Conservation (phyloP, 2,113 vertebrate genomes). For the Heterotis niloticus region DNA sequence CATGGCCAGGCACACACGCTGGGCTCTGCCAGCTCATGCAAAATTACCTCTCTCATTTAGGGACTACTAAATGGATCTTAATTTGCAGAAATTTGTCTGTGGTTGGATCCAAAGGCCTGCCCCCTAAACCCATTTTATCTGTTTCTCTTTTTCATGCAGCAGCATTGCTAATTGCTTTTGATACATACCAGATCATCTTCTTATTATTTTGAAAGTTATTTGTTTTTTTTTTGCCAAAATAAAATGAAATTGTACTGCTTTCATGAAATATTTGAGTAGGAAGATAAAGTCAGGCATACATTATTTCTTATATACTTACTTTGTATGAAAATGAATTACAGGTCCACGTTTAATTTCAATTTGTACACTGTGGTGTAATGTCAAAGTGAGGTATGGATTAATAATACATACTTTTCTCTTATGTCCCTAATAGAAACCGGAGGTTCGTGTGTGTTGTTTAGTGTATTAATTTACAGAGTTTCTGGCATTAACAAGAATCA, state of each 20-base stretch:
- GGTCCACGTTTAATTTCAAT: too few relatives aligned
- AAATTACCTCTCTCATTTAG: constrained; percentile 93
- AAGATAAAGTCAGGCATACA: neutral
- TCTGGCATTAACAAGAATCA: too few relatives aligned
- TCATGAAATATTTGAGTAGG: too few relatives aligned
- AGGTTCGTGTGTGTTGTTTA: neutral
- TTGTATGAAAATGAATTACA: neutral
- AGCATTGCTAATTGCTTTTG: neutral
- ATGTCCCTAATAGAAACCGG: neutral
- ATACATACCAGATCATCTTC: neutral
- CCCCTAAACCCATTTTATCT: constrained; percentile 75
- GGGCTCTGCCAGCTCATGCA: constrained; percentile 75
- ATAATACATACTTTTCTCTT: neutral
- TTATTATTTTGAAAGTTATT: neutral
- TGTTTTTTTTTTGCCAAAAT: neutral
- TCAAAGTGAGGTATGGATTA: neutral
- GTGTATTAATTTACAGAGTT: neutral
- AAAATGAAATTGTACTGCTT: neutral
- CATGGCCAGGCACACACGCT: constrained; percentile 30
- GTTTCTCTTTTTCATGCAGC: constrained; percentile 11
- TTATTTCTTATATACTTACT: neutral
- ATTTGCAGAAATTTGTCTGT: constrained; percentile 95
- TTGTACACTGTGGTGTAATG: neutral
- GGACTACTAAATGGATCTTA: constrained; percentile 93
- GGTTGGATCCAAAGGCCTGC: constrained; percentile 70